Evolutionary conservation across 2,113 vertebrate species (phyloP).

Genomic region (Heliornis fulica): DNA sequence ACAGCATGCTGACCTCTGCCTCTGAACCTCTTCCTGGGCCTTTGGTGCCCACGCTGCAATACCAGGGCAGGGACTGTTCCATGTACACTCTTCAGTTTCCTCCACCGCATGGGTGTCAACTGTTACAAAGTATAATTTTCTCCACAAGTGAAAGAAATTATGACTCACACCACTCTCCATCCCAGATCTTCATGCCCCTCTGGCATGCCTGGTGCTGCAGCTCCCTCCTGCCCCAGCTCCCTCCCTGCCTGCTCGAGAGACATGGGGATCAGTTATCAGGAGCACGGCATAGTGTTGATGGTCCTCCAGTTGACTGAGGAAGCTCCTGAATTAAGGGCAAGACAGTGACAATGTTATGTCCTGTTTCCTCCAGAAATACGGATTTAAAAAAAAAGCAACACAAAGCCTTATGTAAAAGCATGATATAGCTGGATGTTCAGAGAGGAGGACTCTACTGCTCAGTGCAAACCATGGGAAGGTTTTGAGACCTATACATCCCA

Average conservation of each 20-base stretch:
- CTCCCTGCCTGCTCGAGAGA: not conserved
- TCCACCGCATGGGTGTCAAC: not conserved
- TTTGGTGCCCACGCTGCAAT: accelerated
- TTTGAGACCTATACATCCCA: not conserved
- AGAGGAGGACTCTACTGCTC: not conserved
- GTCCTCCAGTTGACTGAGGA: not conserved
- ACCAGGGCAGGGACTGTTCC: not conserved
- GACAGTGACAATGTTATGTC: not conserved
- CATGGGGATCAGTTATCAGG: not conserved
- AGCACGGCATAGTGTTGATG: accelerated
- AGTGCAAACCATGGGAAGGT: not conserved
- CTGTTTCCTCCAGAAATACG: not conserved
- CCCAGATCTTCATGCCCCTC: not conserved
- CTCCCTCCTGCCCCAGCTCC: not conserved
- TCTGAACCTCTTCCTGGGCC: not conserved
- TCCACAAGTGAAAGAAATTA: not conserved
- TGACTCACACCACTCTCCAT: not conserved
- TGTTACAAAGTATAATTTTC: not conserved
- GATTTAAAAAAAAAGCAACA: not conserved
- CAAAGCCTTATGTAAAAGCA: not conserved
- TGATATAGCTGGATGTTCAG: not conserved
- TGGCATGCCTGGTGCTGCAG: accelerated
- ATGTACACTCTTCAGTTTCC: accelerated
- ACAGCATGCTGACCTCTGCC: not conserved
- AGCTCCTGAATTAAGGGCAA: not conserved